phyloP scores from a whole-genome alignment of 1,140 invertebrate species.

The Cyclina sinensis region DNA sequence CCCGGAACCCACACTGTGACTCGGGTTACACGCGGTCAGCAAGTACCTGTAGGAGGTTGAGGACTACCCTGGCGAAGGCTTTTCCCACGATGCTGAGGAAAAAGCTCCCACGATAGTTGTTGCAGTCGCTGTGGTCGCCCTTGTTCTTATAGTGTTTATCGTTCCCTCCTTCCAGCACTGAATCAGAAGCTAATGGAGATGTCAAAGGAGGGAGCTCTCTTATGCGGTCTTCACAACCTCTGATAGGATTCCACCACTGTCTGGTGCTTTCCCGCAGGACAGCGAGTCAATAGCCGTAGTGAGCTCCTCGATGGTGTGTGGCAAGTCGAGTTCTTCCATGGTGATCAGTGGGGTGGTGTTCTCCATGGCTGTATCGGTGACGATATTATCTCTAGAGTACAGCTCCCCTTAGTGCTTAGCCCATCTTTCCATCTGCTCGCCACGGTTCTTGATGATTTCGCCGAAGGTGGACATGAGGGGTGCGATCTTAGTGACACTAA shows the following conservation, averaged over 20 bases:
- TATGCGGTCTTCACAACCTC: constrained; percentile 55
- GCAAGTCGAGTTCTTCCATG: no score
- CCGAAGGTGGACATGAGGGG: constrained; percentile 2
- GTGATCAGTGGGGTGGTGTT: not conserved
- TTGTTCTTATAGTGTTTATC: constrained; percentile 74
- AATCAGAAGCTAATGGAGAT: constrained; percentile 53
- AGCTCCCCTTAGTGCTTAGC: not conserved
- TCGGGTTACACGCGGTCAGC: constrained; percentile 69
- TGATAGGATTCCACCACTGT: not conserved
- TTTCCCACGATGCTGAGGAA: constrained; percentile 72
- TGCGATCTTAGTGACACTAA: no score
- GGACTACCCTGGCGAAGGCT: constrained; percentile 59
- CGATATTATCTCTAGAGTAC: not conserved
- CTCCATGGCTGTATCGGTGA: constrained; percentile 2
- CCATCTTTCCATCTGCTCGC: constrained; percentile 32
- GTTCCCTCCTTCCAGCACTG: no score
- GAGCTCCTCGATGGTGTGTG: not conserved
- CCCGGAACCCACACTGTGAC: constrained; percentile 71
- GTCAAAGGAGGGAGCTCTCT: constrained; percentile 62
- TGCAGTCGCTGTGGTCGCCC: constrained; percentile 47
- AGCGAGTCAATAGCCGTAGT: constrained; percentile 4
- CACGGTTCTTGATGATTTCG: constrained; percentile 8
- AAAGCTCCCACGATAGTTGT: constrained; percentile 59
- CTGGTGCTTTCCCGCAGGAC: not conserved
- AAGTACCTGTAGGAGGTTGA: no score